Evolutionary conservation across 2,888 invertebrate genomes (phyloP).

Genomic region (Apantesis nais): DNA sequence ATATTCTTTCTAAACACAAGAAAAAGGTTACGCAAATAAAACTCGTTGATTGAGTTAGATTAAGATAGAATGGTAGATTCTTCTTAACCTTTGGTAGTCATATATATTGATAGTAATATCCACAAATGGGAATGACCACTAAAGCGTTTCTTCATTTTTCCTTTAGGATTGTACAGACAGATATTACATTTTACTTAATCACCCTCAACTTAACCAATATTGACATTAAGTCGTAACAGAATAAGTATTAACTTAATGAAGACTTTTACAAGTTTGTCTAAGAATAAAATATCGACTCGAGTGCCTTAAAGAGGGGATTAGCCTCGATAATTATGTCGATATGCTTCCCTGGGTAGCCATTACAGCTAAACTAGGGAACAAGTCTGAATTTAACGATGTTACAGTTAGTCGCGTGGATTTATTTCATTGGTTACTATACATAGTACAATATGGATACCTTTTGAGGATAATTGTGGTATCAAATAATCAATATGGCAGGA

Average conservation of each 20-base stretch:
- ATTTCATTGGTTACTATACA: background rate
- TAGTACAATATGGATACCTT: background rate
- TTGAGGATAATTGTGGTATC: background rate
- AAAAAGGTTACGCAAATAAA: too few relatives aligned
- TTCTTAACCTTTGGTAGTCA: background rate
- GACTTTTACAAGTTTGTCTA: conserved; percentile 4
- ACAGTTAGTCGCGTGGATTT: background rate
- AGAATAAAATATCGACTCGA: conserved; percentile 6
- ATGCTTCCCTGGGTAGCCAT: conserved; percentile 10
- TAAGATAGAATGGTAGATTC: background rate
- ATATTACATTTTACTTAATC: background rate
- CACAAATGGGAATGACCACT: background rate
- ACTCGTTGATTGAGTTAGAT: background rate
- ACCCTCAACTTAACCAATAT: background rate
- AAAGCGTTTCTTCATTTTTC: background rate
- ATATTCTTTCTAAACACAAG: too few relatives aligned
- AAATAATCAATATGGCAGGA: too few relatives aligned
- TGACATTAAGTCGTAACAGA: background rate
- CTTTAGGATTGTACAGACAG: background rate
- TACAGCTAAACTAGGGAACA: conserved; percentile 4
- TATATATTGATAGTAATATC: background rate
- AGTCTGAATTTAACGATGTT: background rate
- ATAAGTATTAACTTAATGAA: background rate
- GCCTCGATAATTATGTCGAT: conserved; percentile 16
- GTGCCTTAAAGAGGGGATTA: conserved; percentile 8